Evolutionary conservation across 2,113 vertebrate genomes (phyloP), one percentile per base, ranked within the genome.

Genomic region (Paralichthys olivaceus): DNA sequence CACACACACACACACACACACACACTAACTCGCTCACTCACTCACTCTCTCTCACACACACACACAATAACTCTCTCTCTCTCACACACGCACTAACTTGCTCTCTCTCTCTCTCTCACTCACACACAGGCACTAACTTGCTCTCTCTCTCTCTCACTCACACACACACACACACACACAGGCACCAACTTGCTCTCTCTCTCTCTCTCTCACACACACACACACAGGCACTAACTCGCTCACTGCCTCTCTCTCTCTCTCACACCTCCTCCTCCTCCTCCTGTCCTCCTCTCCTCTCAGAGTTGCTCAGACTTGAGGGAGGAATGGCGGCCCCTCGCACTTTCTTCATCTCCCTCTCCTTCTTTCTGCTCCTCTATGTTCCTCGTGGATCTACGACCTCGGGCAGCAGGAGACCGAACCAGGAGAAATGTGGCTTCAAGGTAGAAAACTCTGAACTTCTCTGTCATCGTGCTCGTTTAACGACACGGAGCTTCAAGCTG

Each of bases 281-380:
- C 11, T 6, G 2, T 20, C 17, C 29, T 9, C 4, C 59, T 59
- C 7, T 59, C 7, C 5, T 9, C 7, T 86, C 86, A 86, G 81
- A 87, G 83, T 26, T 43, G 79, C 54, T 23, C 80, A 68, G 89
- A 82, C 81, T 64, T 63, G 74, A 55, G 81, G 72, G 79, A 88
- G 89, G 89, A 90, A 92, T 92, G 91, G 91, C 91, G 90, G 75
- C 84, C 1, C 62, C 77, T 81, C 85, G 61, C 75, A 81, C 57
- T 58, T 58, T 85, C 80, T 67, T 90, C 83, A 14, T 62, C 79
- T 72, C 62, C 80, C 70, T 89, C 73, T 82, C 75, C 56, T 57
- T 87, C 0, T 72, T 79, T 28, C 62, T 88, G 59, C 0, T 83
- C 12, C 53, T 81, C 0, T 57, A 22, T 49, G 49, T 63, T 20